Evolutionary conservation across 2,797 vertebrate genomes (phyloP).

Genomic region (Phylloscopus collybita): DNA sequence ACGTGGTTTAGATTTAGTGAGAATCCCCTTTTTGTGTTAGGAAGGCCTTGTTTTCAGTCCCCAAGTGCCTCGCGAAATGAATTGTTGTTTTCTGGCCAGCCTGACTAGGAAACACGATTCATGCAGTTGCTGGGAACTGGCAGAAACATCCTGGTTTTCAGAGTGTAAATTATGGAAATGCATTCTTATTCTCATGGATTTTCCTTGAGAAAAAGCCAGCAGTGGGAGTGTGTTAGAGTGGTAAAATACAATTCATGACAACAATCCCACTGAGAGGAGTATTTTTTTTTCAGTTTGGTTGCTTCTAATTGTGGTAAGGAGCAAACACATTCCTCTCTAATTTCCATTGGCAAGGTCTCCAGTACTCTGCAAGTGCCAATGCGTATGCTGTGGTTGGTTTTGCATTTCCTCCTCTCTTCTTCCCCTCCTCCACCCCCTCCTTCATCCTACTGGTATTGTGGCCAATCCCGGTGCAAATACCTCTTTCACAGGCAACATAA

Average conservation of each 20-base stretch:
- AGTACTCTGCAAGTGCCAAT: conserved; percentile 28
- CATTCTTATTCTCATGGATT: neutral
- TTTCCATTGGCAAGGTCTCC: conserved; percentile 63
- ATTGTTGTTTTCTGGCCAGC: conserved; percentile 57
- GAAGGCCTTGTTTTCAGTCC: conserved; percentile 46
- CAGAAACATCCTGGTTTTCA: neutral
- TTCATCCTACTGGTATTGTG: conserved; percentile 22
- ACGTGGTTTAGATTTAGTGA: conserved; percentile 21
- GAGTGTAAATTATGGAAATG: conserved; percentile 20
- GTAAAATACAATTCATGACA: conserved; percentile 60
- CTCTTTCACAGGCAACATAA: conserved; percentile 1
- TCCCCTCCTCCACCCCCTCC: conserved; percentile 2
- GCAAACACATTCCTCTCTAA: conserved; percentile 59
- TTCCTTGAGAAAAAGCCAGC: conserved; percentile 8
- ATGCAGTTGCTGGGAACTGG: conserved; percentile 52
- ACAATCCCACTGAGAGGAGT: conserved; percentile 22
- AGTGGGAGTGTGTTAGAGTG: conserved; percentile 3
- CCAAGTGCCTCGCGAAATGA: neutral
- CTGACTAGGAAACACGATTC: neutral
- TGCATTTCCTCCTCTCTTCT: neutral
- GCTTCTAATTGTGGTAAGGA: conserved; percentile 66
- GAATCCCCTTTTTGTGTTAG: neutral
- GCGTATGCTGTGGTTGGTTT: conserved; percentile 7
- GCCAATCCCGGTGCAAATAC: conserved; percentile 33
- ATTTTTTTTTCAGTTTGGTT: neutral